These are phyloP conservation scores for Yponomeuta evonymella DNA, from an alignment of 2,888 invertebrate species.

Conservation along the genomic window DNA sequence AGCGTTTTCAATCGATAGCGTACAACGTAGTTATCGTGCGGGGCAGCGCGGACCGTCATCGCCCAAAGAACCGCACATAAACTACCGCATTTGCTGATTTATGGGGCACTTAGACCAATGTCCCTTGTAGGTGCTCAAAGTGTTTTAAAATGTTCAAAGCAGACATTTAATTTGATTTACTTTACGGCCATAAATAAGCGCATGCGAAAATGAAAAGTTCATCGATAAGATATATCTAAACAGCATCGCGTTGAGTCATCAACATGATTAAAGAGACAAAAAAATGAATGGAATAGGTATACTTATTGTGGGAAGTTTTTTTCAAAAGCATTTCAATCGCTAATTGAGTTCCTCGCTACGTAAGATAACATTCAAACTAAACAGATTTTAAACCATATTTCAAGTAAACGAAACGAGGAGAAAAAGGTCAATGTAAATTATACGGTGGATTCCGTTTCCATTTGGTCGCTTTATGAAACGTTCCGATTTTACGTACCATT, in stretches of 20 bases:
- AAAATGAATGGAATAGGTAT: not conserved
- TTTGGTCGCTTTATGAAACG: constrained; percentile 14
- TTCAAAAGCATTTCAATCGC: not conserved
- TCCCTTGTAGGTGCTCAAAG: constrained; percentile 35
- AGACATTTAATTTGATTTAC: constrained; percentile 34
- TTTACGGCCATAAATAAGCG: constrained; percentile 23
- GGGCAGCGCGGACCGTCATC: not conserved
- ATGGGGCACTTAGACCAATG: constrained; percentile 50
- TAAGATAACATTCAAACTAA: not conserved
- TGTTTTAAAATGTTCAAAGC: constrained; percentile 43
- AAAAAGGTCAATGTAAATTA: constrained; percentile 9
- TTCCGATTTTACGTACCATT: constrained; percentile 46
- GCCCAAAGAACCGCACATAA: constrained; percentile 31
- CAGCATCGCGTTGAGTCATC: not conserved
- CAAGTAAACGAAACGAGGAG: not conserved
- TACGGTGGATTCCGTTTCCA: constrained; percentile 8
- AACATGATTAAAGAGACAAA: not conserved
- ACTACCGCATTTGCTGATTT: constrained; percentile 46
- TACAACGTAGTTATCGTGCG: not conserved
- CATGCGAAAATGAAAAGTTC: constrained; percentile 17
- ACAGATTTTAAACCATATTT: constrained; percentile 6
- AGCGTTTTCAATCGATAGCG: not conserved
- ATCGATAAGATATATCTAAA: not conserved
- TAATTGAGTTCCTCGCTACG: not conserved
- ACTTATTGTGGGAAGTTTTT: not conserved